Base-by-base conservation (phyloP, 2,888 invertebrate genomes). In the Lysandra coridon region DNA sequence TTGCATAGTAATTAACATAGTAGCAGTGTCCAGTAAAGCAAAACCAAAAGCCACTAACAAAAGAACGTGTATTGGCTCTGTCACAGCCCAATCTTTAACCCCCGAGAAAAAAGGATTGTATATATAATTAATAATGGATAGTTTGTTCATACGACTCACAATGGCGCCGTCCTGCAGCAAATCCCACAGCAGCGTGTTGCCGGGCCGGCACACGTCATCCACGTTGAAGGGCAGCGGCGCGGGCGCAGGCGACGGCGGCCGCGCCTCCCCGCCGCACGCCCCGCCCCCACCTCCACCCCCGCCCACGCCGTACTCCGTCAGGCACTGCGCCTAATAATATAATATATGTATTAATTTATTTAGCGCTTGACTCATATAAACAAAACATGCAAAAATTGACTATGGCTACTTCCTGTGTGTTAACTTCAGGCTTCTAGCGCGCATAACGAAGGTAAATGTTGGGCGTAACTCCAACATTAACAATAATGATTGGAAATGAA, bases 111-210 rank as follows among this genome's bases (percentile, higher is more conserved):
- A 10, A 23, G 2, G 37, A n/a, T 78, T 79, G 62, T 79, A 30
- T 30, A 69, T 33, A 33, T 33, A 33, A 33, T 2, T 69, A 2
- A 10, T 44, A 49, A 49, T 49, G 14, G 69, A 69, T 17, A 76
- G 76, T 10, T 80, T 17, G 62, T 79, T 80, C 88, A 86, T 89
- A 88, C 88, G 82, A 95, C 96, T 96, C 93, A 97, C 97, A 88
- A 98, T 98, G 92, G 97, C 97, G 85, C 98, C 97, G 89, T 99
- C 98, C 90, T 98, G 98, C 82, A 99, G 94, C 82, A 99, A 94
- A 93, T 99, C 99, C 99, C 99, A 99, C 1, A 99, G 95, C 82
- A 99, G 92, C 6, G 99, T 99, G 89, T 98, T 98, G 1, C 99
- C 99, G 69, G 98, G 97, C 84, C 97, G 97, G 88, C 98, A 98